Base-by-base conservation (phyloP, 2,797 vertebrate genomes). In the Podarcis siculus region DNA sequence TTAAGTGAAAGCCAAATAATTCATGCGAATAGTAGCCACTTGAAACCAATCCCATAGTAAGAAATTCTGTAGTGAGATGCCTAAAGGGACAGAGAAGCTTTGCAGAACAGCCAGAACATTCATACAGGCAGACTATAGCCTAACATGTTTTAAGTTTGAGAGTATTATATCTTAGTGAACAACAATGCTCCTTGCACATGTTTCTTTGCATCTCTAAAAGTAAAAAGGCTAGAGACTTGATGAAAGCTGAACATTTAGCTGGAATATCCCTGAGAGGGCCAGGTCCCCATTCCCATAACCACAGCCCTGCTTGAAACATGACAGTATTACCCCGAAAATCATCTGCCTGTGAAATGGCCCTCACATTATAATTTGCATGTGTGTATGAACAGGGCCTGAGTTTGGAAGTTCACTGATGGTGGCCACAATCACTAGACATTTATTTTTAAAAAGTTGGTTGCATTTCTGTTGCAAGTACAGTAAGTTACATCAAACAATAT, bases 401-500 rank as follows among this genome's bases (percentile, higher is more conserved):
- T 71, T 83, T 58, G 42, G 42, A 37, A 88, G 32, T 67, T 37
- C 35, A 69, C 23, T 69, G 66, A 10, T 69, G 66, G 8, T n/a
- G 25, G 30, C 15, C 32, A 32, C n/a, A 32, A 72, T 72, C n/a
- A 32, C n/a, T 72, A 86, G 35, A 87, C n/a, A 81, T 89, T 89
- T 92, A 82, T 55, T 55, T 55, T 55, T 35, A 39, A 66, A 61
- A 85, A 49, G 21, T 76, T 19, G 21, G 5, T 73, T 95, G 88
- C 66, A 92, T 78, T 82, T 92, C 37, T 78, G 83, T 81, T 86
- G 72, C 69, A 90, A 93, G 72, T 82, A 94, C 45, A 90, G 75
- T 86, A 92, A 93, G 81, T 79, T 75, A 83, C 19, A 89, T 96
- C 96, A 90, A 86, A 67, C 30, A 92, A 87, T 93, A 96, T 94